These are phyloP conservation scores for Ranitomeya imitator DNA, from an alignment of 2,113 vertebrate genomes.

Conservation along the genomic window DNA sequence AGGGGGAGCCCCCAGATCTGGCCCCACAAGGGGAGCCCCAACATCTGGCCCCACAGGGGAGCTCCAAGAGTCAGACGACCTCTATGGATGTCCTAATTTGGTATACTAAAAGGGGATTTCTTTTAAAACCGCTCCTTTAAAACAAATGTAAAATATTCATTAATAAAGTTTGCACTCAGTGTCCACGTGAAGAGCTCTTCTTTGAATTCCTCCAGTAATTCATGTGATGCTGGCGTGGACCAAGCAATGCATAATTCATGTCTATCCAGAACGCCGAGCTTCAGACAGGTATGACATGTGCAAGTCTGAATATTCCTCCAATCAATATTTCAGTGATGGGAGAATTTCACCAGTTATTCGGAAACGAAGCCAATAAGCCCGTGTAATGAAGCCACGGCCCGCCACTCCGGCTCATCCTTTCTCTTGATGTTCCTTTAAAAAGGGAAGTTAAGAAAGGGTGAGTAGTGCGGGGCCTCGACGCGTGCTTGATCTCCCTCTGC, in stretches of 20 bases:
- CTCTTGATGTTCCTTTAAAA: neutral
- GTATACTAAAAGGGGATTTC: too few relatives aligned
- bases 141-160: too few relatives aligned
- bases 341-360: neutral
- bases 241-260: neutral
- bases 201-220: too few relatives aligned
- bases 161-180: too few relatives aligned
- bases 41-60: too few relatives aligned
- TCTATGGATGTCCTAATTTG: too few relatives aligned
- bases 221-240: neutral
- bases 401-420: neutral
- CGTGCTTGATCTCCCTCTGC: constrained; percentile 25
- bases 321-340: neutral
- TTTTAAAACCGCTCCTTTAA: too few relatives aligned
- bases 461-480: neutral
- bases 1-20: too few relatives aligned
- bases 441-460: neutral
- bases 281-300: neutral
- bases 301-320: neutral
- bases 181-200: too few relatives aligned
- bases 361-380: neutral
- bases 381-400: neutral
- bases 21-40: too few relatives aligned
- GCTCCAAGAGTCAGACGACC: too few relatives aligned
- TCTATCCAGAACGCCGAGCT: neutral